A percentile compares a stretch with the other conserved stretches of the same genome.
These are phyloP conservation scores for Bombus balteatus DNA, from an alignment of 1,140 invertebrate species.

Conservation along the genomic window DNA sequence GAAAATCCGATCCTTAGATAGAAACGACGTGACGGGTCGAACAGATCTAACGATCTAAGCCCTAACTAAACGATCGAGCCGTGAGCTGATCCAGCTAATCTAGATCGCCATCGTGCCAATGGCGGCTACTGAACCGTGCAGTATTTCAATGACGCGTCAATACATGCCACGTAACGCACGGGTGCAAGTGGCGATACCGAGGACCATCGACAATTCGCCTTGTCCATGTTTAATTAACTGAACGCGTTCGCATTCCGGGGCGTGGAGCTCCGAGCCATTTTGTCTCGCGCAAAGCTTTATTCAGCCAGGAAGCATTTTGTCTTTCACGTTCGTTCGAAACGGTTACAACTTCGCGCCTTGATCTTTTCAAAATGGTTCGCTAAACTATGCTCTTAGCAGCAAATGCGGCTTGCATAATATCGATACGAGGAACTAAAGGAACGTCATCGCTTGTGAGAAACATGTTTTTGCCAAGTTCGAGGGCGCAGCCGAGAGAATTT, in stretches of 20 bases:
- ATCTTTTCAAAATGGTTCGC: neutral
- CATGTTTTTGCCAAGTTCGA: neutral
- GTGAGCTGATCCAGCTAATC: constrained; percentile 41
- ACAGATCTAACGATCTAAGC: constrained; percentile 29
- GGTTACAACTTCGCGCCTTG: neutral
- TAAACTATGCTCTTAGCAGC: neutral
- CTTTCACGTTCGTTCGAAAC: neutral
- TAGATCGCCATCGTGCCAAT: constrained; percentile 40
- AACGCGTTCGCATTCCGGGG: constrained; percentile 35
- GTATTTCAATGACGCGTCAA: constrained; percentile 34
- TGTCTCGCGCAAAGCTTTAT: neutral
- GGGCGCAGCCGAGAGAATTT: no score
- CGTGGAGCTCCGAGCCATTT: constrained; percentile 9
- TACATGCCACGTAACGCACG: constrained; percentile 15
- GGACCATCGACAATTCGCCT: constrained; percentile 32
- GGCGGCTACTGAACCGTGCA: constrained; percentile 55
- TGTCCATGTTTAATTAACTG: constrained; percentile 58
- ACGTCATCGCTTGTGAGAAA: neutral
- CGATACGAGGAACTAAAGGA: neutral
- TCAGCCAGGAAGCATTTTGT: neutral
- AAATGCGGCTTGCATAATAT: no score
- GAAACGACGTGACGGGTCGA: neutral
- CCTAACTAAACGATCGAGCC: constrained; percentile 19
- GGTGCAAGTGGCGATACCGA: neutral
- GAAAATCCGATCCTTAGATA: neutral